phyloP scores from a whole-genome alignment of 2,113 vertebrate genomes.

The Pungitius pungitius region DNA sequence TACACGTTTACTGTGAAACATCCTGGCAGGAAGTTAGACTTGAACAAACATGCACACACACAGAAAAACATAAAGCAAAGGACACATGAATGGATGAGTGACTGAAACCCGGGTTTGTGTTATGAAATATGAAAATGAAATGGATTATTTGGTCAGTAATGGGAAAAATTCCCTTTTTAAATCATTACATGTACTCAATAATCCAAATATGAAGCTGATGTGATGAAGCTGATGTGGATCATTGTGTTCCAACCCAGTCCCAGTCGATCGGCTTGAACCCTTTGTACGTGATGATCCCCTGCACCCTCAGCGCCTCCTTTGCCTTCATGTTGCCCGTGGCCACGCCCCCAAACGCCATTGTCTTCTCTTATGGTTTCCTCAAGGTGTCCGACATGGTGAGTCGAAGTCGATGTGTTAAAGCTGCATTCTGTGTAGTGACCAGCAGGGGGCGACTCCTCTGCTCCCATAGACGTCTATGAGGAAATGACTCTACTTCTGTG shows the following conservation, averaged over 20 bases:
- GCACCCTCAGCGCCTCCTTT: slow-evolving; percentile 91
- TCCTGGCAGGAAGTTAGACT: background rate
- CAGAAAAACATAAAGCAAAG: background rate
- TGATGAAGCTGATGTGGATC: background rate
- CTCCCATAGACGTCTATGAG: no score
- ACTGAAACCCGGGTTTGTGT: background rate
- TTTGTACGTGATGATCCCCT: slow-evolving; percentile 93
- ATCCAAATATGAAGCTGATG: no score
- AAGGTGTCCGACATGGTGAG: slow-evolving; percentile 94
- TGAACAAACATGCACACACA: no score
- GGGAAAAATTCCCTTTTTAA: no score
- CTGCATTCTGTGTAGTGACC: no score
- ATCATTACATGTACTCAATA: no score
- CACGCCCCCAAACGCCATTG: slow-evolving; percentile 94
- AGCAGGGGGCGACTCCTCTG: no score
- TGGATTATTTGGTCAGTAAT: no score
- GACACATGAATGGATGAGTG: background rate
- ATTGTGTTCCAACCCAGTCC: slow-evolving; percentile 72
- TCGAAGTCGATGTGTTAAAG: no score
- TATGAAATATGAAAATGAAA: background rate
- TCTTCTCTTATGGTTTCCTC: slow-evolving; percentile 90
- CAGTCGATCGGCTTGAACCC: slow-evolving; percentile 88
- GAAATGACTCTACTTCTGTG: no score
- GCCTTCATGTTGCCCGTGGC: slow-evolving; percentile 98
- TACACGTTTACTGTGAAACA: background rate